A percentile compares a stretch with the other conserved stretches of the same genome.
Conservation (phyloP, 2,797 vertebrate genomes). For the Propithecus deckenii region DNA sequence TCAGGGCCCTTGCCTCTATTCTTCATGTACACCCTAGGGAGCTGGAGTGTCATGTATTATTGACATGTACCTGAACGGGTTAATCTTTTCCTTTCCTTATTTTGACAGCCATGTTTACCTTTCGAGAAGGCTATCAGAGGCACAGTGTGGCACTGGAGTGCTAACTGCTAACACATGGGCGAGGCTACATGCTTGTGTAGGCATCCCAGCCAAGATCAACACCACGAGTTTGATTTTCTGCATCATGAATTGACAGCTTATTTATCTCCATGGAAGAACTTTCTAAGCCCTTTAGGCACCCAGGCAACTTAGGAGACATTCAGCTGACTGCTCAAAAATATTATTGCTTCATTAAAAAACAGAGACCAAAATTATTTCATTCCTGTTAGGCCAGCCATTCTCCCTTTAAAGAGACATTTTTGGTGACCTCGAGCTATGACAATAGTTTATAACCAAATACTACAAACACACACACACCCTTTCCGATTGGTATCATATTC, state of each 20-base stretch:
- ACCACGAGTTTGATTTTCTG: conserved; percentile 87
- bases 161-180: conserved; percentile 90
- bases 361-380: conserved; percentile 75
- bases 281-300: conserved; percentile 87
- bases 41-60: conserved; percentile 77
- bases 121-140: conserved; percentile 84
- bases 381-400: conserved; percentile 23
- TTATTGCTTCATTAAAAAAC: conserved; percentile 84
- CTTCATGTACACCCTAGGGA: conserved; percentile 75
- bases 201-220: conserved; percentile 87
- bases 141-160: conserved; percentile 82
- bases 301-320: conserved; percentile 87
- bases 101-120: conserved; percentile 88
- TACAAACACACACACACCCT: not conserved
- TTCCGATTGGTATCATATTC: not conserved
- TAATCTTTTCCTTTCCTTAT: conserved; percentile 87
- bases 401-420: conserved; percentile 58
- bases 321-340: conserved; percentile 91
- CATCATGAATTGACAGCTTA: conserved; percentile 90
- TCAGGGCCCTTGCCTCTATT: conserved; percentile 73
- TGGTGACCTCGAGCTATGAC: conserved; percentile 57
- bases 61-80: conserved; percentile 78
- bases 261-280: conserved; percentile 88
- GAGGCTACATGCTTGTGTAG: conserved; percentile 79
- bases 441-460: conserved; percentile 65